phyloP scores from a whole-genome alignment of 2,797 vertebrate genomes.

The Gastrophryne carolinensis region DNA sequence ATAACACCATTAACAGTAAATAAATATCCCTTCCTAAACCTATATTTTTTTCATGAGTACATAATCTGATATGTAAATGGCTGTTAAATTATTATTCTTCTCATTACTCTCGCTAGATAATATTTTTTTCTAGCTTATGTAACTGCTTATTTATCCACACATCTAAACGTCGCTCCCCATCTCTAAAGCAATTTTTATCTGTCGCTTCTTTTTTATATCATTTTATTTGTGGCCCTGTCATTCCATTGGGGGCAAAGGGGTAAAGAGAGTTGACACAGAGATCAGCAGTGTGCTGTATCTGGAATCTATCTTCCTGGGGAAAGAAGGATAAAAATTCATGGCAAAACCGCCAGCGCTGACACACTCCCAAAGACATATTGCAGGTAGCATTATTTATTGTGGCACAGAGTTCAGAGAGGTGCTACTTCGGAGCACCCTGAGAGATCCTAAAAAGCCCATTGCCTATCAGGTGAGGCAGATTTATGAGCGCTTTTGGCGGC shows the following conservation, averaged over 20 bases:
- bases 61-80: too few species aligned
- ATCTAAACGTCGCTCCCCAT: conserved; percentile 54
- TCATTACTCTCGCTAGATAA: too few species aligned
- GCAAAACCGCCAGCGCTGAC: conserved; percentile 73
- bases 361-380: conserved; percentile 78
- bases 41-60: too few species aligned
- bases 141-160: too few species aligned
- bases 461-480: conserved; percentile 79
- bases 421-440: conserved; percentile 77
- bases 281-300: conserved; percentile 74
- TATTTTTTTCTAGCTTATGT: too few species aligned
- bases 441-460: conserved; percentile 84
- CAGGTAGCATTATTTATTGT: conserved; percentile 81
- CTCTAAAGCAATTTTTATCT: conserved; percentile 64
- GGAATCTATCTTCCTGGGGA: conserved; percentile 79
- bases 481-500: conserved; percentile 65
- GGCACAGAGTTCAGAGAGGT: conserved; percentile 77
- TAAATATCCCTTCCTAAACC: too few species aligned
- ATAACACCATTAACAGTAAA: too few species aligned
- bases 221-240: conserved; percentile 79
- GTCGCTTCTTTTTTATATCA: conserved; percentile 64
- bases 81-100: too few species aligned
- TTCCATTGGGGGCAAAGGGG: conserved; percentile 73
- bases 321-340: conserved; percentile 80
- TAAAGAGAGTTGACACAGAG: conserved; percentile 79